phyloP scores from a whole-genome alignment of 2,113 vertebrate genomes.

The Hemibagrus wyckioides region DNA sequence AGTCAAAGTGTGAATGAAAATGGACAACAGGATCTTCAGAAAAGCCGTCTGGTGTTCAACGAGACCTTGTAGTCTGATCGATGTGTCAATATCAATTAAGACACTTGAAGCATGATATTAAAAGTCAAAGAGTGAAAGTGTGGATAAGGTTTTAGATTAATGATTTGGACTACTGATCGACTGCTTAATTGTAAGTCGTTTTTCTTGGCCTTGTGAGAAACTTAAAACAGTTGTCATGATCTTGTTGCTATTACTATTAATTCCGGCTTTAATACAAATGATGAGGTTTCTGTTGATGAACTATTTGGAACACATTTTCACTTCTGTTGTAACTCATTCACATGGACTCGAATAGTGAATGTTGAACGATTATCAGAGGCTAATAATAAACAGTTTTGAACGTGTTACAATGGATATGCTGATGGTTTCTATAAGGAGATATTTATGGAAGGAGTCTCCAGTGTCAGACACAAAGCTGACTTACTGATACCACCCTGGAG shows the following conservation, averaged over 20 bases:
- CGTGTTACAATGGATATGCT: not conserved
- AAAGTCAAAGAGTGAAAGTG: not conserved
- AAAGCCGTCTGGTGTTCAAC: not conserved
- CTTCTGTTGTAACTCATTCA: not conserved
- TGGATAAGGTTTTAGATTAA: too few species aligned
- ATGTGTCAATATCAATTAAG: not conserved
- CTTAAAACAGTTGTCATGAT: not conserved
- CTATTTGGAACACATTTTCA: too few species aligned
- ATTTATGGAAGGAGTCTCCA: not conserved
- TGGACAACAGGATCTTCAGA: not conserved
- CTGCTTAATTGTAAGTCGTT: not conserved
- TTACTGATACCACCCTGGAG: not conserved
- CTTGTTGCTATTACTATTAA: not conserved
- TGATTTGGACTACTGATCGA: not conserved
- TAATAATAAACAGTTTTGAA: too few species aligned
- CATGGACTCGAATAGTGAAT: not conserved
- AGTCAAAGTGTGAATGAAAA: not conserved
- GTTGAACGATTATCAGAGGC: not conserved
- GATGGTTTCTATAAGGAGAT: not conserved
- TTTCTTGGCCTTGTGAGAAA: not conserved
- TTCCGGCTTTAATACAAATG: not conserved
- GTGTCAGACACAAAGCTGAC: not conserved
- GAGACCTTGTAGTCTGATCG: not conserved
- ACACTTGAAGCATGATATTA: not conserved
- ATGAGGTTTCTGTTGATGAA: too few species aligned